Conservation (phyloP, 2,797 vertebrate species). For the Dendrocincla tyrannina region DNA sequence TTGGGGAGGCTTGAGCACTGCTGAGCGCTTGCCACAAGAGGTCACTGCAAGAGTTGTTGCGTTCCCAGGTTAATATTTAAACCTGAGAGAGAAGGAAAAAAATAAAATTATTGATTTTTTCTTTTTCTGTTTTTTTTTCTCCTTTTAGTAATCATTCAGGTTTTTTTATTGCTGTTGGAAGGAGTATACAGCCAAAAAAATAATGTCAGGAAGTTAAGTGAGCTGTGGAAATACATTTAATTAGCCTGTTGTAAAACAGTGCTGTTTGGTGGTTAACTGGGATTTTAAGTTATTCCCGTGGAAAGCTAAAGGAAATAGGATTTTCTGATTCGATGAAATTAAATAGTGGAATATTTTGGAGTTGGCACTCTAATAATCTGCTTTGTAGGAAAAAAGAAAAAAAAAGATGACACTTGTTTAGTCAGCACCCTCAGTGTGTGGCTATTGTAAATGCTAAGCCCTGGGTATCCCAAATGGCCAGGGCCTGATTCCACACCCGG, state of each 20-base stretch:
- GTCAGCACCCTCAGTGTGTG: background rate
- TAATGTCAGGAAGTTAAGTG: slow-evolving; percentile 9
- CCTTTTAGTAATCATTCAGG: background rate
- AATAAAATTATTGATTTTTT: background rate
- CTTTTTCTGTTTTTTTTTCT: background rate
- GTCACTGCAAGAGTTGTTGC: slow-evolving; percentile 68
- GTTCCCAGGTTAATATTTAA: background rate
- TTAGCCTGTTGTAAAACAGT: background rate
- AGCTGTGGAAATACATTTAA: background rate
- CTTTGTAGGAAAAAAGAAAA: background rate
- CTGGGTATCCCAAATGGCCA: background rate
- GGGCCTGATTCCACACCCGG: background rate
- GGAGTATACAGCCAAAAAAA: background rate
- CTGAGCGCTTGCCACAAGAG: slow-evolving; percentile 70
- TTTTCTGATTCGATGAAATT: slow-evolving; percentile 17
- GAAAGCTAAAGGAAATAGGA: background rate
- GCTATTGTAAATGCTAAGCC: background rate
- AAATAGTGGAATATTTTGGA: background rate
- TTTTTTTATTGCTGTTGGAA: background rate
- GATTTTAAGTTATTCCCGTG: background rate
- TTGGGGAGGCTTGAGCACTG: background rate
- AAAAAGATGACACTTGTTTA: background rate
- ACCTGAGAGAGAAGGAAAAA: background rate
- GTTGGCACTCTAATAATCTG: background rate
- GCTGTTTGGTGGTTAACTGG: background rate